Percentiles rank a stretch among this genome's conserved stretches.
Evolutionary conservation across 2,888 invertebrate genomes (phyloP).

Genomic region (Protodeltote pygarga): DNA sequence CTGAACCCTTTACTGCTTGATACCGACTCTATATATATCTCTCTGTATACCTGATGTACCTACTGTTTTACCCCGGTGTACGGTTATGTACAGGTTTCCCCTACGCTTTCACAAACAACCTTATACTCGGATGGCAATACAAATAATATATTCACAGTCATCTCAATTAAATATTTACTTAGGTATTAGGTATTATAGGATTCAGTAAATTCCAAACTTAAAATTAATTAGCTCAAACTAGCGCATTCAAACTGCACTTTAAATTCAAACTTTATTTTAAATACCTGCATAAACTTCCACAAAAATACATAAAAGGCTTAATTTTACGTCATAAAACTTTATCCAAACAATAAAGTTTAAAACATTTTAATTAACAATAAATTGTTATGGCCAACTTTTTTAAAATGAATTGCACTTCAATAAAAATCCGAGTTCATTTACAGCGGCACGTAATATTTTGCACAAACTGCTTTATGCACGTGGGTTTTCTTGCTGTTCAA

Average conservation of each 20-base stretch:
- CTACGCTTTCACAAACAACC: no score
- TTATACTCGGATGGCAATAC: no score
- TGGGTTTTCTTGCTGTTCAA: not conserved
- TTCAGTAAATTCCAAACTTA: no score
- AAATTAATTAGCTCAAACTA: no score
- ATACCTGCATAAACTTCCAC: not conserved
- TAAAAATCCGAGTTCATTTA: conserved; percentile 37
- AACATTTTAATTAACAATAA: conserved; percentile 61
- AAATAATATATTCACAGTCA: no score
- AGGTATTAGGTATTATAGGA: no score
- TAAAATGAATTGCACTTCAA: conserved; percentile 30
- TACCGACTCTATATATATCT: no score
- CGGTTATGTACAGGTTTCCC: no score
- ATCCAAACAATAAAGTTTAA: conserved; percentile 55
- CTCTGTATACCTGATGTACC: no score
- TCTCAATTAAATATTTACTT: no score
- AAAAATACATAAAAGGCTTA: conserved; percentile 33
- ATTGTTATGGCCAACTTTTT: conserved; percentile 30
- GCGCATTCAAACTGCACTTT: not conserved
- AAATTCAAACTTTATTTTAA: not conserved
- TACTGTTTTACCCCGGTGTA: no score
- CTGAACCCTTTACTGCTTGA: no score
- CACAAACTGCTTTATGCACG: conserved; percentile 6
- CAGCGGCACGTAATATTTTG: conserved; percentile 19
- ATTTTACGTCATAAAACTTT: conserved; percentile 61